Evolutionary conservation across 2,113 vertebrate species (phyloP).

Genomic region (Carassius carassius): DNA sequence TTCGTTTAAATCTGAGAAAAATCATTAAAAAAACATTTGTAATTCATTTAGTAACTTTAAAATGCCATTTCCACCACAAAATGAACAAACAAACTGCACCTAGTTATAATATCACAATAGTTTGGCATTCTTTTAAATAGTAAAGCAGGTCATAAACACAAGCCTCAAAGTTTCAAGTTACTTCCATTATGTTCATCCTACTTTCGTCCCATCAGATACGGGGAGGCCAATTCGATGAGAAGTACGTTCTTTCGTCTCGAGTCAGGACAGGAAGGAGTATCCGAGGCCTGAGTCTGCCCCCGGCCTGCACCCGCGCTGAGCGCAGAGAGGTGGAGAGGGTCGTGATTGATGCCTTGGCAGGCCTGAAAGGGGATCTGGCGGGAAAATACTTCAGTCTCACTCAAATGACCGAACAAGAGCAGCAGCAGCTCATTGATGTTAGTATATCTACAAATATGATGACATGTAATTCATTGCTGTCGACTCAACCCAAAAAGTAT

Average conservation of each 20-base stretch:
- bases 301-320: conserved; percentile 76
- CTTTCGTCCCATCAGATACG: conserved; percentile 74
- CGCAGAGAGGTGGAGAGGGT: conserved; percentile 78
- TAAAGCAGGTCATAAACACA: too few species aligned
- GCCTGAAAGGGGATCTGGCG: conserved; percentile 67
- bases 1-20: too few species aligned
- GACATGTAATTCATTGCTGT: background rate
- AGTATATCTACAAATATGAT: conserved; percentile 26
- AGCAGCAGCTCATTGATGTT: conserved; percentile 79
- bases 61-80: too few species aligned
- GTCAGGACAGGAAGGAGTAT: conserved; percentile 83
- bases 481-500: background rate
- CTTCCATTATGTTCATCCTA: background rate
- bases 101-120: background rate
- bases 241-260: conserved; percentile 93
- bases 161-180: background rate
- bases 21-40: too few species aligned
- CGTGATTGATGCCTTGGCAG: conserved; percentile 73
- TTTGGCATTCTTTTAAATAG: background rate
- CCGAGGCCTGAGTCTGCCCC: conserved; percentile 75
- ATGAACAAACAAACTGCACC: background rate
- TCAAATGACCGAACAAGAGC: conserved; percentile 74
- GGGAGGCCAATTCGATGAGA: conserved; percentile 88
- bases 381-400: conserved; percentile 76
- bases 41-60: too few species aligned